Evolutionary conservation across 1,140 invertebrate genomes (phyloP).

Genomic region (Chironomus tepperi): DNA sequence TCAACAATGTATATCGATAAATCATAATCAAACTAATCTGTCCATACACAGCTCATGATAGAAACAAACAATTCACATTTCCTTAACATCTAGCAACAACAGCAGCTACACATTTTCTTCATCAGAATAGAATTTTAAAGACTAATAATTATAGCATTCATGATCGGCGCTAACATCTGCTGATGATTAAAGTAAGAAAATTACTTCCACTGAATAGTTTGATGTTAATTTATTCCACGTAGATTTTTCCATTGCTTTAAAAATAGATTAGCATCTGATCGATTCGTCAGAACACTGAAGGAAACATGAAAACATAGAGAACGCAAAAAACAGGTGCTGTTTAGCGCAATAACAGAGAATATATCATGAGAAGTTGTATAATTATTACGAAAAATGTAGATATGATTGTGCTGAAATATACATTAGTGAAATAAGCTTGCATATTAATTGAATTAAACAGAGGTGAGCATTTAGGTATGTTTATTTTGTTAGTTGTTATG

Average conservation of each 20-base stretch:
- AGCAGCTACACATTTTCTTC: not conserved
- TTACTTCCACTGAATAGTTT: constrained; percentile 2
- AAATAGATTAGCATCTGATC: constrained; percentile 13
- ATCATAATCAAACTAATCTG: not conserved
- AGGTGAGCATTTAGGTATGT: no score
- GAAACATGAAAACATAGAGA: not conserved
- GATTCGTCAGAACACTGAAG: not conserved
- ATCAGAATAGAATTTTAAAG: no score
- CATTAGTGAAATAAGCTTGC: no score
- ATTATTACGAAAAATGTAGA: no score
- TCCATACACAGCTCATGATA: not conserved
- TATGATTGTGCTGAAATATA: no score
- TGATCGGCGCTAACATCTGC: not conserved
- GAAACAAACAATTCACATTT: not conserved
- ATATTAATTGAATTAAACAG: no score
- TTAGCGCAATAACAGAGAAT: not conserved
- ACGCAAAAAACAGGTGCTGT: not conserved
- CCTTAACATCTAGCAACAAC: not conserved
- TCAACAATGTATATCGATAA: not conserved
- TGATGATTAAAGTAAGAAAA: constrained; percentile 2
- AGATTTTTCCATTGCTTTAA: not conserved
- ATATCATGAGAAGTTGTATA: no score
- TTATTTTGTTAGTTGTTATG: no score
- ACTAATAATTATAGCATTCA: not conserved
- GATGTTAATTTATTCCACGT: not conserved